A percentile compares a stretch with the other conserved stretches of the same genome.
Evolutionary conservation across 1,140 invertebrate species (phyloP).

Genomic region (Polyergus mexicanus): DNA sequence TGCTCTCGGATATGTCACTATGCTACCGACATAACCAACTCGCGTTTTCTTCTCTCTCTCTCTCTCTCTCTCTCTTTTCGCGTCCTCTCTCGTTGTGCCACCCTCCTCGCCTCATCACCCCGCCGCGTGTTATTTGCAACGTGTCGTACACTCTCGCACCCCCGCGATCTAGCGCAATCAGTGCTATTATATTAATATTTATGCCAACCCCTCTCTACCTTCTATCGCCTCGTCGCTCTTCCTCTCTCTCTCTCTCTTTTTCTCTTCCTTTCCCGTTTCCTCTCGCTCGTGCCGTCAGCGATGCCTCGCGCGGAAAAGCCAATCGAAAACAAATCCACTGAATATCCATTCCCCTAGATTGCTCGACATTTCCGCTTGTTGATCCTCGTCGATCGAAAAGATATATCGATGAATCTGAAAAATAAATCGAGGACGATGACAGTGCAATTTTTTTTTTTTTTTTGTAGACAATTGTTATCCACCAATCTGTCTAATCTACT

Average conservation of each 20-base stretch:
- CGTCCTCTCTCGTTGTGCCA: slow-evolving; percentile 15
- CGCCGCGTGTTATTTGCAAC: slow-evolving; percentile 66
- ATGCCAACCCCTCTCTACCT: slow-evolving; percentile 62
- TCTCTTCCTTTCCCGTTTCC: slow-evolving; percentile 16
- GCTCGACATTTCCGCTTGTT: slow-evolving; percentile 48
- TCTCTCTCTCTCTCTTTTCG: background rate
- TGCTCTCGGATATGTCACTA: slow-evolving; percentile 77
- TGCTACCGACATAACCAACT: slow-evolving; percentile 69
- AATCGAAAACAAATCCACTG: slow-evolving; percentile 66
- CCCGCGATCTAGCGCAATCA: slow-evolving; percentile 78
- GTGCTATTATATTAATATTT: slow-evolving; percentile 82
- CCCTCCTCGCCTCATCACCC: slow-evolving; percentile 25
- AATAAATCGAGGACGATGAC: slow-evolving; percentile 26
- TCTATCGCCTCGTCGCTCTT: slow-evolving; percentile 41
- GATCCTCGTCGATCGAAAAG: slow-evolving; percentile 43
- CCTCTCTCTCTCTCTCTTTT: background rate
- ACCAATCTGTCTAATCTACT: background rate
- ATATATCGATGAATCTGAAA: slow-evolving; percentile 18
- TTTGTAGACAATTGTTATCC: slow-evolving; percentile 4
- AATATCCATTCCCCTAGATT: slow-evolving; percentile 38
- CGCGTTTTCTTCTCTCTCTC: slow-evolving; percentile 35
- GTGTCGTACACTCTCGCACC: slow-evolving; percentile 54
- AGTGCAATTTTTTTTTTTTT: slow-evolving; percentile 15
- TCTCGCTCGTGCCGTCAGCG: slow-evolving; percentile 18
- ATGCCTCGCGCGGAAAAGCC: slow-evolving; percentile 64